Conservation (phyloP, 35 echinoderm and acorn worm genomes). For the Lytechinus variegatus region DNA sequence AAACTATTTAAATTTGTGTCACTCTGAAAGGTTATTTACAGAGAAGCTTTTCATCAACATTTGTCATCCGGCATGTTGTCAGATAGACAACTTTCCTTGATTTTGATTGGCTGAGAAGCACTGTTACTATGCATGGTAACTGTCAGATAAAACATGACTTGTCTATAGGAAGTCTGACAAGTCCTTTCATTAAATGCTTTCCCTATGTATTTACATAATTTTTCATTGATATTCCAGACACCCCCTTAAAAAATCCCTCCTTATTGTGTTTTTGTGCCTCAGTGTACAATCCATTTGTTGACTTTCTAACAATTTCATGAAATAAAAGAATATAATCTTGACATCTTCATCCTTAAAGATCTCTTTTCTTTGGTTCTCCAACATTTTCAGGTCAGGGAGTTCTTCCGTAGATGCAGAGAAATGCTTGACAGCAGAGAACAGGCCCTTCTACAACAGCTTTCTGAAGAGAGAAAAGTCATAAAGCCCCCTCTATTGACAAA, state of each 20-base stretch:
- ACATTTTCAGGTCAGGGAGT: constrained; percentile 30
- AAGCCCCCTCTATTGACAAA: constrained; percentile 20
- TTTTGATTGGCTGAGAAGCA: not conserved
- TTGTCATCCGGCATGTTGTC: too few species aligned
- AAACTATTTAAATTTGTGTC: too few species aligned
- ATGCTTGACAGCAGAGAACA: constrained; percentile 46
- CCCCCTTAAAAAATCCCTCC: too few species aligned
- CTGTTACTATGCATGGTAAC: not conserved
- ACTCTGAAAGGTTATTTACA: too few species aligned
- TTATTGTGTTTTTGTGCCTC: not conserved
- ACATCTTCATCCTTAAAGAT: not conserved
- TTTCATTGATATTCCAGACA: too few species aligned
- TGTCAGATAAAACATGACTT: not conserved
- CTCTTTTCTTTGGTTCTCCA: not conserved
- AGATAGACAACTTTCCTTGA: too few species aligned
- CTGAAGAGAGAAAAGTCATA: constrained; percentile 22
- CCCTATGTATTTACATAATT: too few species aligned
- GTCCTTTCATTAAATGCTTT: too few species aligned
- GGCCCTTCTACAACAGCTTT: constrained; percentile 8
- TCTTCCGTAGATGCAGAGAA: constrained; percentile 36
- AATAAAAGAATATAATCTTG: not conserved
- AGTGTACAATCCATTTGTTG: not conserved
- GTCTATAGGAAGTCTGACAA: too few species aligned
- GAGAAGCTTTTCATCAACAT: too few species aligned
- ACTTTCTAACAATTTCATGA: not conserved